Base-by-base conservation (phyloP, 2,797 vertebrate genomes). In the Hoplostethus atlanticus region DNA sequence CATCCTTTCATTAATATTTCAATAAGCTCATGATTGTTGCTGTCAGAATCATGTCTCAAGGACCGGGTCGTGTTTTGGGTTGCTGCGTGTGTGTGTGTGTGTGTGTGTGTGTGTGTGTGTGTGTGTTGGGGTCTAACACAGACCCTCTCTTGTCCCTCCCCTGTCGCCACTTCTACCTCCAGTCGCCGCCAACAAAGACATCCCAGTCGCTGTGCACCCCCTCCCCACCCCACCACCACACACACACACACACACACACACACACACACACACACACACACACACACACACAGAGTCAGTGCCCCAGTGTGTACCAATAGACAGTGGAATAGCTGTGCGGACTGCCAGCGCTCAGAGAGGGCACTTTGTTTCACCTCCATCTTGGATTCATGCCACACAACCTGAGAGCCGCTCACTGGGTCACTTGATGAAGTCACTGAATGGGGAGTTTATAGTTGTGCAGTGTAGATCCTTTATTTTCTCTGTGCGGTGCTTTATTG, bases 311-410 rank as follows among this genome's bases (percentile, higher is more conserved):
- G 80, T 10, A 47, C 69, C 67, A 30, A 11, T 1, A 85, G 73
- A 93, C 91, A 91, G 85, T 82, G 84, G 73, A 36, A 73, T 28
- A 15, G 87, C 90, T 92, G 88, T 93, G 76, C 60, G 17, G 74
- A 38, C 81, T 84, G 91, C 88, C 82, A 82, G 86, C 76, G 48
- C 80, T 59, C 67, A 81, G 82, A 85, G 84, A 90, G 82, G 80
- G 71, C 76, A 87, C 88, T 90, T 88, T 90, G 87, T 92, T 87
- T 92, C 87, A 86, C 88, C 90, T 90, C 91, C 73, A 74, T 58
- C 36, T 87, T 89, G 88, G 87, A 87, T 11, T 67, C 11, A 3
- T 3, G 73, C 90, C 90, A 87, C 71, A 79, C 80, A 71, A 75
- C 83, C 85, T 25, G 65, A 82, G 83, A 83, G 73, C 74, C 42